A percentile compares a stretch with the other conserved stretches of the same genome.
phyloP scores from a whole-genome alignment of 2,888 invertebrate genomes.

The Drosophila neonasuta region DNA sequence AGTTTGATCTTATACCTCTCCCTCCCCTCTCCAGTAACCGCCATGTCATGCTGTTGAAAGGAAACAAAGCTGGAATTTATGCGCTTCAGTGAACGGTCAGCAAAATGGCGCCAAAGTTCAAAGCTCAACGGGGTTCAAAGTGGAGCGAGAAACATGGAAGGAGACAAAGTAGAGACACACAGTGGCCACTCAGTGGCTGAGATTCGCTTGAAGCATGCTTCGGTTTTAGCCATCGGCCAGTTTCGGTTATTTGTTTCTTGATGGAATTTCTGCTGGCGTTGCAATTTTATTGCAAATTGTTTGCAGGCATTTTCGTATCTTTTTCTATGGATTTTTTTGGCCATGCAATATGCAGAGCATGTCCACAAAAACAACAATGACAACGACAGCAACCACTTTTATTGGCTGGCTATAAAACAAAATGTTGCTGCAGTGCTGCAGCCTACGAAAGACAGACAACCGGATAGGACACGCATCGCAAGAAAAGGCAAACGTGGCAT shows the following conservation, averaged over 20 bases:
- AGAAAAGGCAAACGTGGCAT: conserved; percentile 28
- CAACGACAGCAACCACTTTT: conserved; percentile 22
- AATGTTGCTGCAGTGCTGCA: conserved; percentile 64
- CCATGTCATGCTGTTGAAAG: conserved; percentile 5
- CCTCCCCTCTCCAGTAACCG: neutral
- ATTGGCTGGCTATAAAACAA: conserved; percentile 57
- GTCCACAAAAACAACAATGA: conserved; percentile 39
- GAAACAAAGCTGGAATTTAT: conserved; percentile 67
- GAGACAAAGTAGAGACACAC: neutral
- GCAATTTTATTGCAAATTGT: conserved; percentile 74
- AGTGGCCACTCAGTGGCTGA: conserved; percentile 59
- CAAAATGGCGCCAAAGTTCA: conserved; percentile 78
- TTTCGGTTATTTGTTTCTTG: conserved; percentile 26
- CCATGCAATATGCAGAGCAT: conserved; percentile 69
- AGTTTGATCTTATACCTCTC: conserved; percentile 49
- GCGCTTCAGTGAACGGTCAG: conserved; percentile 68
- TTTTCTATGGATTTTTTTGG: conserved; percentile 35
- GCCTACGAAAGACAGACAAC: conserved; percentile 35
- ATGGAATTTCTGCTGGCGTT: conserved; percentile 32
- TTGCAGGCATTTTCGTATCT: conserved; percentile 48
- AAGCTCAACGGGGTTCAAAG: conserved; percentile 53
- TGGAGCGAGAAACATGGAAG: neutral
- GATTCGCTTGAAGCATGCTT: conserved; percentile 36
- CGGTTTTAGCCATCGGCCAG: conserved; percentile 15
- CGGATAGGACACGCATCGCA: conserved; percentile 16